Evolutionary conservation across 1,140 invertebrate species (phyloP).

Genomic region (Drosophila littoralis): DNA sequence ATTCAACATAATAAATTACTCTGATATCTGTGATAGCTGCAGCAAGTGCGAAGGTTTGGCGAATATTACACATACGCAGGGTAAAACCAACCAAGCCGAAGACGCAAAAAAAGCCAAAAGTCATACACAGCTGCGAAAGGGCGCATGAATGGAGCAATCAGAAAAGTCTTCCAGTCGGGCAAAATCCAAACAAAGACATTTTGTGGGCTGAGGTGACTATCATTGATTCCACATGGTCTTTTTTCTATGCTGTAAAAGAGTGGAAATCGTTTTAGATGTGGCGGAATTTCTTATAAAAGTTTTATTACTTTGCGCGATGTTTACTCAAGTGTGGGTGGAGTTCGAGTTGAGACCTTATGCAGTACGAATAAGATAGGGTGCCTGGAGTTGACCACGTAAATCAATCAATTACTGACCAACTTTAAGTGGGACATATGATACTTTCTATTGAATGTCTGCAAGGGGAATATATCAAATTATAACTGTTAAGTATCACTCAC

Average conservation of each 20-base stretch:
- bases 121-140: slow-evolving; percentile 2
- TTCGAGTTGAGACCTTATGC: neutral
- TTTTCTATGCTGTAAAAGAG: slow-evolving; percentile 18
- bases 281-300: slow-evolving; percentile 66
- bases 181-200: slow-evolving; percentile 65
- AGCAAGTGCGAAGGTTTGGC: slow-evolving; percentile 43
- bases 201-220: slow-evolving; percentile 25
- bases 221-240: slow-evolving; percentile 41
- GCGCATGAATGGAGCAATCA: slow-evolving; percentile 64
- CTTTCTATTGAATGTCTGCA: neutral
- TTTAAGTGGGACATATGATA: neutral
- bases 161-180: slow-evolving; percentile 7
- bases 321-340: neutral
- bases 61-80: slow-evolving; percentile 43
- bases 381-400: neutral
- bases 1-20: slow-evolving; percentile 76
- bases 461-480: neutral
- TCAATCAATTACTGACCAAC: slow-evolving; percentile 17
- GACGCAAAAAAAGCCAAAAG: neutral
- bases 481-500: neutral
- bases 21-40: slow-evolving; percentile 54
- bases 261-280: slow-evolving; percentile 61
- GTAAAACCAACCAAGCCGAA: neutral
- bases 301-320: slow-evolving; percentile 51
- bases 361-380: neutral